phyloP scores from a whole-genome alignment of 1,140 invertebrate species.

The Apis florea region DNA sequence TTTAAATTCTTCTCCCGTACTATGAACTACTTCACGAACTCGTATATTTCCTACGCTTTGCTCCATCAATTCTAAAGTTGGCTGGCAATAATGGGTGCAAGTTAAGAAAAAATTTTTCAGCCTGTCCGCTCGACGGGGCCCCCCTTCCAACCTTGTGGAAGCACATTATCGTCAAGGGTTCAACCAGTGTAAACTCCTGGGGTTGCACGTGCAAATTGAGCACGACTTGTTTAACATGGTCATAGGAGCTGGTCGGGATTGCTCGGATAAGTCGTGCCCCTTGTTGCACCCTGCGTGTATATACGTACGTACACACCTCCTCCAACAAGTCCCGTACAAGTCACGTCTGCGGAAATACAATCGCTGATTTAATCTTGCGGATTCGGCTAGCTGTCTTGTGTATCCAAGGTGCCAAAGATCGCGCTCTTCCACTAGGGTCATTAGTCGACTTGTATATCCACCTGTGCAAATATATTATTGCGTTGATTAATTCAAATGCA shows the following conservation, averaged over 20 bases:
- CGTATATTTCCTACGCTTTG: slow-evolving; percentile 7
- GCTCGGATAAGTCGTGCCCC: slow-evolving; percentile 42
- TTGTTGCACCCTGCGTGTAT: slow-evolving; percentile 39
- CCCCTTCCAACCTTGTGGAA: slow-evolving; percentile 56
- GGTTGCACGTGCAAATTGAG: slow-evolving; percentile 67
- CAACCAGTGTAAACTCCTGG: slow-evolving; percentile 65
- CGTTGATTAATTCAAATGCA: too few relatives aligned
- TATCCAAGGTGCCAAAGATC: slow-evolving; percentile 58
- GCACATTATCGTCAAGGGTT: slow-evolving; percentile 65
- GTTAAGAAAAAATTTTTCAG: slow-evolving; percentile 43
- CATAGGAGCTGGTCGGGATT: slow-evolving; percentile 55
- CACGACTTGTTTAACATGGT: slow-evolving; percentile 67
- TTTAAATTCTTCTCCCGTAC: not conserved
- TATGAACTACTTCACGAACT: not conserved
- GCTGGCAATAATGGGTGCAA: slow-evolving; percentile 17
- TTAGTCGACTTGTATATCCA: slow-evolving; percentile 9
- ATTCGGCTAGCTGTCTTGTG: slow-evolving; percentile 52
- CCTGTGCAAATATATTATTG: not conserved
- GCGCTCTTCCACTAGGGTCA: slow-evolving; percentile 10
- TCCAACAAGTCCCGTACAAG: slow-evolving; percentile 59
- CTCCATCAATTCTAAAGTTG: not conserved
- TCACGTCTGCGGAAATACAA: slow-evolving; percentile 72
- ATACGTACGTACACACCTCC: slow-evolving; percentile 22
- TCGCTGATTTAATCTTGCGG: slow-evolving; percentile 66
- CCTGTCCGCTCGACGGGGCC: slow-evolving; percentile 38